phyloP scores from a whole-genome alignment of 2,113 vertebrate species.

The Stigmatopora nigra region DNA sequence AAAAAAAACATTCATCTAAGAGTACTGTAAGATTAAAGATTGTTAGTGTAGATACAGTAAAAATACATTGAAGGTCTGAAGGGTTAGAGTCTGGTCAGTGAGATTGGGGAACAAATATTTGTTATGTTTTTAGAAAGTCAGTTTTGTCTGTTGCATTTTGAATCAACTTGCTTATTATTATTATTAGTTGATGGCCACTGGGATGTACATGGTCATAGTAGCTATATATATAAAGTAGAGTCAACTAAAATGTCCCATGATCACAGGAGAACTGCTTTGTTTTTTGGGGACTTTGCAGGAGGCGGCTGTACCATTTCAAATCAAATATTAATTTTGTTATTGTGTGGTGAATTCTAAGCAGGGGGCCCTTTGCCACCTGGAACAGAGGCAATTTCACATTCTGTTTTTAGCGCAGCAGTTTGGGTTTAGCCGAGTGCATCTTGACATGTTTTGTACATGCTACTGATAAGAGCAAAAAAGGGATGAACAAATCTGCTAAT shows the following conservation, averaged over 20 bases:
- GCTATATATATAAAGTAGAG: conserved; percentile 49
- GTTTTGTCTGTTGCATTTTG: conserved; percentile 12
- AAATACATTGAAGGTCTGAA: not conserved
- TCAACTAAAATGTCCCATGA: conserved; percentile 16
- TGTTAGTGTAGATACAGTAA: not conserved
- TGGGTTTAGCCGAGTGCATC: conserved; percentile 23
- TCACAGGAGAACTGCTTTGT: conserved; percentile 41
- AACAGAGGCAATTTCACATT: conserved; percentile 27
- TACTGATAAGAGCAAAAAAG: conserved; percentile 19
- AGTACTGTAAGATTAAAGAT: not conserved
- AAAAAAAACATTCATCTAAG: not conserved
- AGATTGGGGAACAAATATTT: not conserved
- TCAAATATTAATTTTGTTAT: conserved; percentile 67
- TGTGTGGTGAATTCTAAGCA: conserved; percentile 36
- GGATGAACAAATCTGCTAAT: not conserved
- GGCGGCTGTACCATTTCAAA: conserved; percentile 31
- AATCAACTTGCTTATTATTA: conserved; percentile 16
- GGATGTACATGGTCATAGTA: conserved; percentile 1
- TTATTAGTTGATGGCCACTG: conserved; percentile 1
- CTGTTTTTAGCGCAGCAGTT: conserved; percentile 26
- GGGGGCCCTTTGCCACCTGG: conserved; percentile 33
- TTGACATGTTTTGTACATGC: conserved; percentile 49
- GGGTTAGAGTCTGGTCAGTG: not conserved
- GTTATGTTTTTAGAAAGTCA: not conserved
- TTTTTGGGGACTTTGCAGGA: conserved; percentile 34